Evolutionary conservation across 1,140 invertebrate species (phyloP), one percentile per base, ranked within the genome.

Genomic region (Bombus superbus): DNA sequence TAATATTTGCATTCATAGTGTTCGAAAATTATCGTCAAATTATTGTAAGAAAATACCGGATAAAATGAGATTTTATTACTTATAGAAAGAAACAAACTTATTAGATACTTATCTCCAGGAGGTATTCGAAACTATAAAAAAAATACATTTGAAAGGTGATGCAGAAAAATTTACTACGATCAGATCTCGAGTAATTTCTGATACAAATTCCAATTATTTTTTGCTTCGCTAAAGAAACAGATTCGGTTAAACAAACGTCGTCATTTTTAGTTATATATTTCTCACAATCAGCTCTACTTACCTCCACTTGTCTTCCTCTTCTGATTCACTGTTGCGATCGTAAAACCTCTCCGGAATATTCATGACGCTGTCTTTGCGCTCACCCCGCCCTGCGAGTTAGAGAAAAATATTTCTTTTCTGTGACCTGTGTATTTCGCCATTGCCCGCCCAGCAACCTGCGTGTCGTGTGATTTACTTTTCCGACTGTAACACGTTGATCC

Each of bases 261-360:
- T 38, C 38, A 25, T 75, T 75, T 75, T 53, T 35, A 57, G 25
- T 40, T 38, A 57, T 59, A n/a, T 15, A 72, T 44, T 73, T 25
- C n/a, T 53, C 13, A n/a, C n/a, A n/a, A 25, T 18, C 42, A 32
- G 59, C 76, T 5, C 18, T 53, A 22, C 47, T 75, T 85, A 96
- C 96, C 94, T 95, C 93, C 92, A 95, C 88, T 94, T 95, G 77
- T 96, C 95, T 76, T 96, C 95, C 75, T 96, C 95, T 79, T 96
- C 95, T 25, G 94, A 95, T 57, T 95, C 94, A 86, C 93, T 94
- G 78, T 94, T 95, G 85, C 90, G 92, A 83, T 95, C 94, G 62
- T 92, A 94, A 87, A 93, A 92, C 89, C 91, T 93, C 83, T 94
- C 92, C 68, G 94, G 91, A 91, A 95, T 93, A 86, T 94, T 94